Evolutionary conservation across 2,888 invertebrate species (phyloP), one percentile per base, ranked within the genome.

Genomic region (Lycophotia porphyrea): DNA sequence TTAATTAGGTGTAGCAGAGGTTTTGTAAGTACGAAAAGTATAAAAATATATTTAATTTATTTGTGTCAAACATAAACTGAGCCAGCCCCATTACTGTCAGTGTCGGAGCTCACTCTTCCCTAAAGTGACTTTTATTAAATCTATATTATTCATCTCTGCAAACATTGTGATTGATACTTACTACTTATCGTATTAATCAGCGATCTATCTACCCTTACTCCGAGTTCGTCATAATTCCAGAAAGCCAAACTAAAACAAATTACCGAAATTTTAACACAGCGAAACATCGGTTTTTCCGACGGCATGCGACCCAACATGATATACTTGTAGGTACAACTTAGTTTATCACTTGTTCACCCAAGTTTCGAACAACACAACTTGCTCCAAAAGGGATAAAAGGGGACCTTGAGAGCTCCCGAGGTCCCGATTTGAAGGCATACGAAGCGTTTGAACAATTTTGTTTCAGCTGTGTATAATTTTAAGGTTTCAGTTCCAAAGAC

Each of bases 331-430:
- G 47, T 66, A 61, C 13, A 70, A 73, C 63, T 70, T 67, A 68
- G 52, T 78, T 66, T 74, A 78, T 76, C 64, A 80, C 72, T 84
- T 79, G 76, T 80, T 74, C 60, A 67, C 55, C n/a, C 65, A 85
- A 82, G 74, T 86, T 84, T 80, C 34, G 55, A 76, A 75, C 75
- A 72, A 60, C 74, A 44, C 21, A 80, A 80, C 72, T 85, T 78
- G 31, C 52, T 69, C 65, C 55, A 69, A 84, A 71, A 76, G 67
- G 78, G 73, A 74, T 84, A 74, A 81, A 81, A 74, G 72, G 66
- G 64, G 31, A 36, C 79, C 80, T 81, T 78, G 77, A 64, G 67
- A 74, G 67, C 58, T 75, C 64, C 68, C 64, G 31, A 55, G 55
- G 27, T 49, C 55, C 55, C 27, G 18, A 64, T 52, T 64, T 31